Percentiles rank a stretch among this genome's conserved stretches.
These are phyloP conservation scores for Acronicta alni DNA, from an alignment of 2,888 invertebrate species.

Conservation along the genomic window DNA sequence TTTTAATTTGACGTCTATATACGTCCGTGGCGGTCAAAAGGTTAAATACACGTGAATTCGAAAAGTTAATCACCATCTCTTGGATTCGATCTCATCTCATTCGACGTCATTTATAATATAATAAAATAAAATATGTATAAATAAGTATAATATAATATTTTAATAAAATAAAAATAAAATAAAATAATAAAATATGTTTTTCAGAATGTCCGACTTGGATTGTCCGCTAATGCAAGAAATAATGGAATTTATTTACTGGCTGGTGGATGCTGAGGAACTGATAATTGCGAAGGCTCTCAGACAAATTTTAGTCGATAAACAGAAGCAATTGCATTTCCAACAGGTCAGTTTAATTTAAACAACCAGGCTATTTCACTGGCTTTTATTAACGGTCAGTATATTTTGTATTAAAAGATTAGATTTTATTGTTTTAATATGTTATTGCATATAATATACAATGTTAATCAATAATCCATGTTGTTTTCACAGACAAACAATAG, in stretches of 20 bases:
- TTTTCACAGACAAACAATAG: slow-evolving; percentile 75
- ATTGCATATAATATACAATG: not conserved
- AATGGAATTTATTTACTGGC: slow-evolving; percentile 97
- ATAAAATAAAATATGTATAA: no score
- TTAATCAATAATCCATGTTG: not conserved
- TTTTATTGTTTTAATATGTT: not conserved
- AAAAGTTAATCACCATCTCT: no score
- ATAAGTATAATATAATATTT: no score
- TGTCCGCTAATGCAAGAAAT: slow-evolving; percentile 94
- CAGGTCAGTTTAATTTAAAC: slow-evolving; percentile 71
- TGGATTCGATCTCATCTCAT: no score
- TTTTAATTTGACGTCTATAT: no score
- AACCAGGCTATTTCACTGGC: no score
- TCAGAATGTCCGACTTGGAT: slow-evolving; percentile 95
- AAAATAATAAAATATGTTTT: not conserved
- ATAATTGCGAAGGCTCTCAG: slow-evolving; percentile 96
- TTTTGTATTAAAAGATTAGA: not conserved
- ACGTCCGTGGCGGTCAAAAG: no score
- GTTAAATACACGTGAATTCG: no score
- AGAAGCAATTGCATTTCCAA: slow-evolving; percentile 89
- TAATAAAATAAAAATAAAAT: no score
- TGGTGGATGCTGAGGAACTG: slow-evolving; percentile 97
- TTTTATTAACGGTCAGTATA: no score
- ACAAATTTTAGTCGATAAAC: slow-evolving; percentile 97
- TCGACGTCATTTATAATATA: no score